Evolutionary conservation across 2,797 vertebrate genomes (phyloP), one percentile per base, ranked within the genome.

Genomic region (Diplodus sargus): DNA sequence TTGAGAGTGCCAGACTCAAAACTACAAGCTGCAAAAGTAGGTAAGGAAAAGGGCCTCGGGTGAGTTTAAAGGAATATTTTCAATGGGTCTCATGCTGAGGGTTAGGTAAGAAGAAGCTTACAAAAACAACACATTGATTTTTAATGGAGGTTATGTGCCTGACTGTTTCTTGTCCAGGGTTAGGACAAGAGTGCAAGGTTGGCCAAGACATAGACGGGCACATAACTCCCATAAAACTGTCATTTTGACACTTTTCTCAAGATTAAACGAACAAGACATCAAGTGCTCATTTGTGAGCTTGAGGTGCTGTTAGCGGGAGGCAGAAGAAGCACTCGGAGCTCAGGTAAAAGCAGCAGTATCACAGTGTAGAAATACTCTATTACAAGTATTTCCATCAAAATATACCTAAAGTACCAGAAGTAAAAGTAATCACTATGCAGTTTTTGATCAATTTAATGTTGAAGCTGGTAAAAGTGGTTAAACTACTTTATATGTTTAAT

Each of bases 1-100:
- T 81, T 79, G 43, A 60, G 66, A 84, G 80, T 79, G 78, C 54
- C 78, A 69, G 62, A 67, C 28, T 76, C 42, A 28, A 28, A 47
- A 47, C 48, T 76, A 53, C 54, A 56, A 79, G 48, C 63, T 70
- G 62, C 42, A 71, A 74, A 70, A 63, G 60, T 2, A 51, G 59
- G 3, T 20, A 9, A 69, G 70, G 64, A 68, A 76, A 73, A 54
- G 51, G 4, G 68, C 39, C 20, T 73, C 30, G 22, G 25, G 56
- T 70, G 53, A 18, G 67, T 78, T 61, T 52, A 23, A 63, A 62
- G 20, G 16, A 58, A 25, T 20, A 67, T 13, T 67, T 34, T 34
- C 34, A 34, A 1, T 34, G 34, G 34, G 34, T 34, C 7, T 34
- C 34, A 34, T 34, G 34, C 34, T 9, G 34, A 23, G 25, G 49